Evolutionary conservation across 23 tunicate species (phyloP), one percentile per base, ranked within the genome.

Genomic region (Botrylloides violaceus): DNA sequence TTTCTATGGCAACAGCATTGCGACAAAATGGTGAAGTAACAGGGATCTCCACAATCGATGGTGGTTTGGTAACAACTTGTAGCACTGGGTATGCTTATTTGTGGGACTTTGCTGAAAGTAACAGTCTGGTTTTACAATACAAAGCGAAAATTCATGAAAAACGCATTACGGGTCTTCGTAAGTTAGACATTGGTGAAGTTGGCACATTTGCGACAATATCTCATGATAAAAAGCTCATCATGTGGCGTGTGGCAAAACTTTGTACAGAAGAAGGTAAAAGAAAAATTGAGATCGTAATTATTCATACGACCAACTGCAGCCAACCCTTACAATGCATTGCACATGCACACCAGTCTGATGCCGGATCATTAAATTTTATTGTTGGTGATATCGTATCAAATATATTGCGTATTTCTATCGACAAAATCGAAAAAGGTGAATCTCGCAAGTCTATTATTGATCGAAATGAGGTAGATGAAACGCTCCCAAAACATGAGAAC

Each of bases 21-120:
- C 23, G 33, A 22, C 58, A 2, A 19, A 37, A 4, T 24, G 74
- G 74, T 43, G 74, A 39, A 37, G 74, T 68, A n/a, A 68, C 74
- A 36, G 24, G 49, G 29, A 22, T 68, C 6, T n/a, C 37, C 9
- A 36, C 74, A 20, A 24, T 68, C 12, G 1, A 68, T 24, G 49
- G 47, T 37, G 24, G 25, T 37, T 19, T 68, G 18, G 74, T 43
- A 37, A 36, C 58, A 5, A 23, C 58, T 4, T 68, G 74, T 28
- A 36, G 37, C 37, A 56, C 74, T 19, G 74, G 74, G 18, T 43
- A 32, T 68, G 23, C 37, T n/a, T 68, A 68, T 22, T 68, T 68
- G 57, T 68, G 74, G 74, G 29, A 39, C 12, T 37, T 68, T 34
- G 3, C 27, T 38, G 74, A 19, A 4, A 38, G 28, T 43, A 26